Evolutionary conservation across 2,888 invertebrate species (phyloP), one percentile per base, ranked within the genome.

Genomic region (Carpatolechia fugitivella): DNA sequence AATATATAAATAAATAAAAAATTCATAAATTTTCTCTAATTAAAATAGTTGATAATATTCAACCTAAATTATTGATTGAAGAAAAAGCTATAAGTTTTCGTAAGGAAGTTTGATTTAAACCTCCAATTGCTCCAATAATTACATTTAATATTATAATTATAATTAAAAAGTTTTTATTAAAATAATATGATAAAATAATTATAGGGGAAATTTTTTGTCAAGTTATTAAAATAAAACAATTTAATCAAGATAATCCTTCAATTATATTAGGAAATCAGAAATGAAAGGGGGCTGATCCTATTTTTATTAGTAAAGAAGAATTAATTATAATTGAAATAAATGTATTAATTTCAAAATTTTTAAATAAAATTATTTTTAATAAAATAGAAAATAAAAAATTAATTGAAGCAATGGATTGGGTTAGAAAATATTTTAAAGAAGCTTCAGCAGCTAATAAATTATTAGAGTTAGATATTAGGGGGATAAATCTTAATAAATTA

Each of bases 171-270:
- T 79, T 76, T 67, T 74, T 76, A 74, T 82, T 78, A 69, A 78
- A 73, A 72, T 82, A 80, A 75, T 90, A 91, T 50, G 86, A 89
- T 44, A 92, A 65, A 69, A 92, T 63, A 76, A 92, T 85, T 83
- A 93, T 78, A 1, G 93, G 93, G 35, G 91, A 86, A 83, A 93
- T 90, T 92, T 93, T 93, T 92, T 93, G 93, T 86, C 92, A 92
- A 0, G 91, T 91, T 82, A 92, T 82, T 84, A 92, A 74, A 70
- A 92, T 80, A 69, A 92, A 76, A 58, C 80, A 74, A 79, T 91
- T 92, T 61, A 85, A 74, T 92, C 92, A 93, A 29, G 75, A 80
- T 84, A 92, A 65, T 1, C 91, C 92, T 84, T 91, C 91, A 65
- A 91, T 85, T 72, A 93, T 84, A 81, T 89, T 90, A 0, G 91